phyloP scores from a whole-genome alignment of 2,888 invertebrate species.

The Maniola hyperantus region DNA sequence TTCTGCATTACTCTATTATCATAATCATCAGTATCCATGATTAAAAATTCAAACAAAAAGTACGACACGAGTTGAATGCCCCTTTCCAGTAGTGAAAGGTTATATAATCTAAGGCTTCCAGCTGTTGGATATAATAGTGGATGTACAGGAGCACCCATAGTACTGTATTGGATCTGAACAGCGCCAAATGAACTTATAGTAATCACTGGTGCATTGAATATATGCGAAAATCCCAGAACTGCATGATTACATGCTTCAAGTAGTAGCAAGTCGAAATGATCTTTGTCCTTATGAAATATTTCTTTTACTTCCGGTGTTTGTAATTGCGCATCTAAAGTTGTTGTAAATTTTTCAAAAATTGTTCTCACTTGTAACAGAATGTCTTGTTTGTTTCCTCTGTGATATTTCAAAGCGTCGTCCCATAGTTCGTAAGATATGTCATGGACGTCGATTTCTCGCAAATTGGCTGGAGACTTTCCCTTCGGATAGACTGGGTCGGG shows the following conservation, averaged over 20 bases:
- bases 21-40: constrained; percentile 24
- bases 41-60: constrained; percentile 19
- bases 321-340: constrained; percentile 41
- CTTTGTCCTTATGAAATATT: constrained; percentile 38
- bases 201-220: constrained; percentile 57
- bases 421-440: constrained; percentile 54
- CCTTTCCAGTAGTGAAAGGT: constrained; percentile 50
- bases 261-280: constrained; percentile 52
- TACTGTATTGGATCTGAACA: constrained; percentile 40
- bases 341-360: constrained; percentile 19
- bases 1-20: constrained; percentile 40
- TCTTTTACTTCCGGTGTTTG: constrained; percentile 36
- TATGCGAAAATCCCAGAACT: constrained; percentile 48
- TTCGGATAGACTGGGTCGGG: constrained; percentile 53
- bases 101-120: constrained; percentile 40
- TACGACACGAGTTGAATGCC: constrained; percentile 40
- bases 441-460: constrained; percentile 58
- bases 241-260: constrained; percentile 49
- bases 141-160: constrained; percentile 45
- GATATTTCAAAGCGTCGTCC: constrained; percentile 31
- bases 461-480: constrained; percentile 51
- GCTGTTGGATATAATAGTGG: constrained; percentile 43
- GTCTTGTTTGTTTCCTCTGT: constrained; percentile 31
- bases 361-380: constrained; percentile 32
- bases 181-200: constrained; percentile 53